These are phyloP conservation scores for Epinotia demarniana DNA, from an alignment of 2,888 invertebrate species.

Conservation along the genomic window DNA sequence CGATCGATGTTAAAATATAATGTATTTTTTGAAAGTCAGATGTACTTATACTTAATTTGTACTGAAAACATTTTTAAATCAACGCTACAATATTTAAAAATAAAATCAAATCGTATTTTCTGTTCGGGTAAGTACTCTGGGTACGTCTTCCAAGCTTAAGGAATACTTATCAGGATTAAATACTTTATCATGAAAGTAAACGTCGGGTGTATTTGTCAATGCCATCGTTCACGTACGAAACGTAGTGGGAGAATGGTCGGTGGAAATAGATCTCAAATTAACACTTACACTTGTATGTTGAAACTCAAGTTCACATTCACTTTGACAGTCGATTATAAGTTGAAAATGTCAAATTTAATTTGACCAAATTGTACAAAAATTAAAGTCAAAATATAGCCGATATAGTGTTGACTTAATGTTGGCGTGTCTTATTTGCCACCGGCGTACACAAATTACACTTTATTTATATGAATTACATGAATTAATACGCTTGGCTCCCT, in stretches of 20 bases:
- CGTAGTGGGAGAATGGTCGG: not conserved
- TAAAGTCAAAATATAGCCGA: constrained; percentile 20
- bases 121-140: no score
- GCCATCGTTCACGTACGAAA: not conserved
- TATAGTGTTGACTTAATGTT: constrained; percentile 36
- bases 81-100: no score
- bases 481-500: constrained; percentile 6
- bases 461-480: constrained; percentile 33
- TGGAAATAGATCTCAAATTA: not conserved
- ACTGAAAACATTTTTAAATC: no score
- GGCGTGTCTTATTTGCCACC: constrained; percentile 36
- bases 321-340: constrained; percentile 27
- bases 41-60: no score
- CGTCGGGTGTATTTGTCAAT: not conserved
- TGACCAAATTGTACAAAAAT: constrained; percentile 28
- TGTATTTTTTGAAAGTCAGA: no score
- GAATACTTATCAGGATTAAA: no score
- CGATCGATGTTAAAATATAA: no score
- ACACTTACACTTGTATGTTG: not conserved
- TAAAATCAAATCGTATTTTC: no score
- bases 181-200: no score
- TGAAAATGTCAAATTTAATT: constrained; percentile 44
- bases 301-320: constrained; percentile 16
- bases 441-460: constrained; percentile 35
- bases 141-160: no score